Conservation (phyloP, 2,888 invertebrate species). For the Spilosoma lubricipeda region DNA sequence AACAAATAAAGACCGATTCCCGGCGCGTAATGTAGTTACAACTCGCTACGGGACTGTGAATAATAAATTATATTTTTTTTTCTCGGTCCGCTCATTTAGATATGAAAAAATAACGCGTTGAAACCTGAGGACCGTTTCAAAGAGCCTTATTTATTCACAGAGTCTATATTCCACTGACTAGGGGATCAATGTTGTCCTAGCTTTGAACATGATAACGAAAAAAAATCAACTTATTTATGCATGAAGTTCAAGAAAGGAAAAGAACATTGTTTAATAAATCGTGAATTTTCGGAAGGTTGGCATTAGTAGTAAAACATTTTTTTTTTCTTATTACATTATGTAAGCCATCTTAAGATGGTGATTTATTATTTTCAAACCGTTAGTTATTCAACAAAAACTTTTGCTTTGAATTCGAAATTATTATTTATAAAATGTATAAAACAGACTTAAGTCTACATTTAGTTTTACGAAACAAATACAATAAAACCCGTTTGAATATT, state of each 20-base stretch:
- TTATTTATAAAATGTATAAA: neutral
- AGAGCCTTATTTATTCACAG: constrained; percentile 39
- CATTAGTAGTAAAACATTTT: constrained; percentile 13
- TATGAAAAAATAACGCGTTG: constrained; percentile 61
- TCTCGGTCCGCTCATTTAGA: constrained; percentile 62
- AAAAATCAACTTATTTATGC: constrained; percentile 23
- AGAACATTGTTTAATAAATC: constrained; percentile 28
- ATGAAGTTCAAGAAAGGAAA: constrained; percentile 20
- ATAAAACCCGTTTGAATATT: neutral
- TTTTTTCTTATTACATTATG: constrained; percentile 16
- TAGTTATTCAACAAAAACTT: neutral
- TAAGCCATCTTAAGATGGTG: constrained; percentile 3
- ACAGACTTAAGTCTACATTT: neutral
- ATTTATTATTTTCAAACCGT: neutral
- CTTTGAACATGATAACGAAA: constrained; percentile 22
- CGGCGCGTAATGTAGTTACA: constrained; percentile 51
- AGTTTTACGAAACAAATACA: neutral
- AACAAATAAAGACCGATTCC: constrained; percentile 47
- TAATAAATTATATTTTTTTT: constrained; percentile 64
- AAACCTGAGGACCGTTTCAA: constrained; percentile 36
- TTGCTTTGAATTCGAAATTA: neutral
- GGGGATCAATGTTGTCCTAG: constrained; percentile 25
- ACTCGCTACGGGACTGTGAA: constrained; percentile 55
- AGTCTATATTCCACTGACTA: constrained; percentile 14
- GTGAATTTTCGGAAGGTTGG: constrained; percentile 21